Base-by-base conservation (phyloP, 2,888 invertebrate genomes). In the Phorcus lineatus region DNA sequence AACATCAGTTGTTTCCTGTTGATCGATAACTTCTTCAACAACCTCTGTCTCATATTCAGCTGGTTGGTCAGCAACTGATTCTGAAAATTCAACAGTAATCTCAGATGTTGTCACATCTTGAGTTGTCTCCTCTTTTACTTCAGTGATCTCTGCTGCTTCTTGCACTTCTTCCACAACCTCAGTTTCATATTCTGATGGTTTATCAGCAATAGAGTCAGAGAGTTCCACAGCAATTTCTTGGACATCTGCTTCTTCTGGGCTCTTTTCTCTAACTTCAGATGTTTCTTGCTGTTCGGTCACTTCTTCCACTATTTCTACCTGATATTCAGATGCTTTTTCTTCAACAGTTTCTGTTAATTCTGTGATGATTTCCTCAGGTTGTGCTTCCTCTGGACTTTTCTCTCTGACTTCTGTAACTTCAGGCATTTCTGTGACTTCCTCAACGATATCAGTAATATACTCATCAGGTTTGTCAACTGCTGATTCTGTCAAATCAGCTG, bases 261-360 rank as follows among this genome's bases (percentile, higher is more conserved):
- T 67, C 47, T 80, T 75, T 28, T 76, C 81, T 47, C 66, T 80
- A 66, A 76, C 79, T 31, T 85, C 84, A 24, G 82, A 77, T 11
- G 86, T 79, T 62, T 86, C 84, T 22, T 84, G 85, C 66, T 85
- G 81, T 53, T 84, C 79, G 24, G 74, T 36, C 13, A 66, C 54
- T 70, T 88, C 86, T 66, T 82, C 78, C 17, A 82, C 16, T 40
- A 83, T 54, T 16, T 84, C 84, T 40, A 84, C 79, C 74, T 86
- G 47, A 31, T n/a, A 19, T 62, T 79, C 77, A 22, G 74, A 74
- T 62, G 66, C 19, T 40, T 79, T 74, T 70, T 78, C 78, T 54
- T 74, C 62, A 13, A 75, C 55, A 36, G 77, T 79, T 47, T 78
- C 66, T n/a, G 79, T 76, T 11, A 82, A 76, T 36, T 84, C 84